Percentiles rank a stretch among this genome's conserved stretches.
phyloP scores from a whole-genome alignment of 2,888 invertebrate genomes.

The Tipula unca region DNA sequence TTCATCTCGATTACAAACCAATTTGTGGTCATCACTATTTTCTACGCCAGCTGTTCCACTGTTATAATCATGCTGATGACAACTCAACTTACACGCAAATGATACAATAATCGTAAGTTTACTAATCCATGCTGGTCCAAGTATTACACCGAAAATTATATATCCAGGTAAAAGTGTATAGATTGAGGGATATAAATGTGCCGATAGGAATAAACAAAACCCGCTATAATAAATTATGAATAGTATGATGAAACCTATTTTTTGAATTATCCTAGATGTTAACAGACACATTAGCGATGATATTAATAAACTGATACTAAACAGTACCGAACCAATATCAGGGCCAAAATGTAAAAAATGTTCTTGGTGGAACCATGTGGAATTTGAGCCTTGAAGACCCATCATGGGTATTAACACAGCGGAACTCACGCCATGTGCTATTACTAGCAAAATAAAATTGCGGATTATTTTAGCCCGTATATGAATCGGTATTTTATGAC shows the following conservation, averaged over 20 bases:
- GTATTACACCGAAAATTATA: constrained; percentile 48
- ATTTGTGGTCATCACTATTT: constrained; percentile 38
- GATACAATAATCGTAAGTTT: constrained; percentile 38
- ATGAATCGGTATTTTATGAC: constrained; percentile 39
- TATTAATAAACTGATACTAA: constrained; percentile 52
- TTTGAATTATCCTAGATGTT: constrained; percentile 46
- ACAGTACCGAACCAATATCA: constrained; percentile 51
- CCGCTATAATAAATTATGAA: constrained; percentile 46
- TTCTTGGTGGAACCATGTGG: constrained; percentile 41
- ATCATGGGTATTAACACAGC: constrained; percentile 37
- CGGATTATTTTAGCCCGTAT: constrained; percentile 37
- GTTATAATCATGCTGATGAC: constrained; percentile 37
- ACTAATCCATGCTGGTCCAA: constrained; percentile 42
- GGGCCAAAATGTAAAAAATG: constrained; percentile 40
- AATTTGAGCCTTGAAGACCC: constrained; percentile 40
- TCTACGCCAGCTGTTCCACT: constrained; percentile 26
- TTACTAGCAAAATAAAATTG: constrained; percentile 35
- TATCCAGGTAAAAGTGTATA: constrained; percentile 48
- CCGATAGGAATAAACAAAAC: constrained; percentile 51
- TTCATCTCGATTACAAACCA: constrained; percentile 40
- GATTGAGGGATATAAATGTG: constrained; percentile 50
- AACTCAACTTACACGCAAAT: constrained; percentile 38
- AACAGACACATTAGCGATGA: constrained; percentile 50
- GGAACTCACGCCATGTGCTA: constrained; percentile 37
- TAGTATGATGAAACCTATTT: constrained; percentile 45